These are phyloP conservation scores for Cyanistes caeruleus DNA, from an alignment of 2,113 vertebrate species.

Conservation along the genomic window DNA sequence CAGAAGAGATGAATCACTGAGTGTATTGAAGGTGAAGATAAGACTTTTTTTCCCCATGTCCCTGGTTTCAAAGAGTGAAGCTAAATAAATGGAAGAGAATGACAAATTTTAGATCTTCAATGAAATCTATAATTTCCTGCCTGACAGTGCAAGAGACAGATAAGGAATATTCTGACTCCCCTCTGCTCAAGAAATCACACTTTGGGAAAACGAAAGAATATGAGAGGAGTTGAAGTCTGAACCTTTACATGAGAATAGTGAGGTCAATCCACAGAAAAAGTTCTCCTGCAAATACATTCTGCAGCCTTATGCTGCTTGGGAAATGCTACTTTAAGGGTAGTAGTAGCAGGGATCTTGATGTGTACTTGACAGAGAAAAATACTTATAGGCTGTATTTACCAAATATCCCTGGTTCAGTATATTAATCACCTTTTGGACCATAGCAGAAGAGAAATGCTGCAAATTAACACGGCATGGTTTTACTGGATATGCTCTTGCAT, in stretches of 20 bases:
- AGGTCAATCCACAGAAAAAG: not conserved
- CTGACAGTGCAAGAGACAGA: not conserved
- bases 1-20: not conserved
- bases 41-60: not conserved
- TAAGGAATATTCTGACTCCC: not conserved
- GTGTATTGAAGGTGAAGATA: not conserved
- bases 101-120: not conserved
- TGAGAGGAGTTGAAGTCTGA: not conserved
- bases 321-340: not conserved
- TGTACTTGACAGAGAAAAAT: not conserved
- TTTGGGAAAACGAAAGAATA: not conserved
- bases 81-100: not conserved
- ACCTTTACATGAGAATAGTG: not conserved
- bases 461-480: not conserved
- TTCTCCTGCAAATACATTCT: not conserved
- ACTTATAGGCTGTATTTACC: not conserved
- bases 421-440: not conserved
- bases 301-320: not conserved
- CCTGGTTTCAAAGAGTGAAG: constrained; percentile 1
- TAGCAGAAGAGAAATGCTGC: not conserved
- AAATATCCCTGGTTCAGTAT: not conserved
- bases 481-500: not conserved
- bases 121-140: not conserved
- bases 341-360: not conserved
- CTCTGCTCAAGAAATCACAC: not conserved